Percentiles rank a stretch among this genome's conserved stretches.
Conservation (phyloP, 35 echinoderm and acorn worm species). For the Diadema setosum region DNA sequence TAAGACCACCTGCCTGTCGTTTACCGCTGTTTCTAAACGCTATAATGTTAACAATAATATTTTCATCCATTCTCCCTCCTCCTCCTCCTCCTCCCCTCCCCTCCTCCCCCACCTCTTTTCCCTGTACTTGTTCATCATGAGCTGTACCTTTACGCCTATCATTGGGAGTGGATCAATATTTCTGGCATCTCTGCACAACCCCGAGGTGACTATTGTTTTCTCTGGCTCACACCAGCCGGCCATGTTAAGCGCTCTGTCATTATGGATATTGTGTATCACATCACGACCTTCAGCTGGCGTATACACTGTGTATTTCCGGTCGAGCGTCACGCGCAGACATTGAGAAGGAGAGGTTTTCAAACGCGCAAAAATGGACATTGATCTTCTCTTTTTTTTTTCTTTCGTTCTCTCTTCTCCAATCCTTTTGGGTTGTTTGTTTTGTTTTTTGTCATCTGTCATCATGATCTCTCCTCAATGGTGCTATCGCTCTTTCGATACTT, state of each 20-base stretch:
- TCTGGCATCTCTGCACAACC: not conserved
- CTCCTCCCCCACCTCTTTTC: not conserved
- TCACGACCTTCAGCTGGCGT: not conserved
- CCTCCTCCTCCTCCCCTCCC: not conserved
- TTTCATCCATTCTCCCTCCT: no score
- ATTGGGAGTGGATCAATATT: not conserved
- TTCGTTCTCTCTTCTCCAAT: not conserved
- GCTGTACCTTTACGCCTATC: not conserved
- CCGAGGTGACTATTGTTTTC: conserved; percentile 5
- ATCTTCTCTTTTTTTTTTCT: not conserved
- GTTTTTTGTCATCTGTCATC: no score
- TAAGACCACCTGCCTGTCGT: no score
- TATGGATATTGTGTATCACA: conserved; percentile 15
- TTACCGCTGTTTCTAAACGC: no score
- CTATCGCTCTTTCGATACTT: no score
- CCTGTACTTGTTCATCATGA: not conserved
- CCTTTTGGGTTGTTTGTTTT: no score
- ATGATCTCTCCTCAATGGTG: no score
- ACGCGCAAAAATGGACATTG: no score
- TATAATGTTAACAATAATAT: no score
- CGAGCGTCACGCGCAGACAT: not conserved
- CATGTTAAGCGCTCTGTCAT: not conserved
- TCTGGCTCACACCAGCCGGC: not conserved
- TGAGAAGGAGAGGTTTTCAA: not conserved
- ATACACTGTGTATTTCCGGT: not conserved